Conservation (phyloP, 2,888 invertebrate species). For the Leptinotarsa tumamoca region DNA sequence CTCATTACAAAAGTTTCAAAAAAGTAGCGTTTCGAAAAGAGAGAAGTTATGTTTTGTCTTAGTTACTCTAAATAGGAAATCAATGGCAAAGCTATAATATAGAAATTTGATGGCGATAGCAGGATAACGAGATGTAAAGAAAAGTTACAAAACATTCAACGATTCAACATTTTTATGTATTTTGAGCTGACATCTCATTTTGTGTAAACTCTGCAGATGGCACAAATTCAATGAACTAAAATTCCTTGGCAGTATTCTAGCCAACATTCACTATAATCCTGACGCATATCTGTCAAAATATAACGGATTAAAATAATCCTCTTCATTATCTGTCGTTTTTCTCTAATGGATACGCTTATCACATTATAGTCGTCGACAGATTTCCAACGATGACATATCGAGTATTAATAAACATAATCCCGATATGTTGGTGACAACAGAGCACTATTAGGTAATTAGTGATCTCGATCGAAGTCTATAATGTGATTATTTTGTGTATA, state of each 20-base stretch:
- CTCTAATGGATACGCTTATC: constrained; percentile 31
- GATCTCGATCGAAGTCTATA: constrained; percentile 19
- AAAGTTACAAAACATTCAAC: too few species aligned
- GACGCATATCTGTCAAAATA: constrained; percentile 15
- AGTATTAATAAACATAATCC: constrained; percentile 26
- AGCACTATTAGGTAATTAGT: constrained; percentile 19
- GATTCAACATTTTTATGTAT: too few species aligned
- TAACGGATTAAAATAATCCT: constrained; percentile 7
- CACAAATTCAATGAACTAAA: background rate
- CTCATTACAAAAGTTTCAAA: too few species aligned
- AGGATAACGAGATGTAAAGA: too few species aligned
- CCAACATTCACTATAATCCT: background rate
- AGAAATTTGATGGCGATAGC: too few species aligned
- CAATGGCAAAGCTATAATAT: too few species aligned
- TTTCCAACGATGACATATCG: constrained; percentile 21
- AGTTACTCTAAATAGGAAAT: too few species aligned
- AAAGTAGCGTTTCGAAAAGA: too few species aligned
- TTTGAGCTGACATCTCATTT: too few species aligned
- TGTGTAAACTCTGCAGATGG: too few species aligned
- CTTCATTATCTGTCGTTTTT: constrained; percentile 21
- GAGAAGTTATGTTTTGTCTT: too few species aligned
- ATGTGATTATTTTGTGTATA: constrained; percentile 20
- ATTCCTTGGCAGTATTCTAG: background rate
- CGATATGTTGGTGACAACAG: constrained; percentile 24
- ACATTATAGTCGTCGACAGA: constrained; percentile 23